phyloP scores from a whole-genome alignment of 2,888 invertebrate species.

The Limnephilus marmoratus region DNA sequence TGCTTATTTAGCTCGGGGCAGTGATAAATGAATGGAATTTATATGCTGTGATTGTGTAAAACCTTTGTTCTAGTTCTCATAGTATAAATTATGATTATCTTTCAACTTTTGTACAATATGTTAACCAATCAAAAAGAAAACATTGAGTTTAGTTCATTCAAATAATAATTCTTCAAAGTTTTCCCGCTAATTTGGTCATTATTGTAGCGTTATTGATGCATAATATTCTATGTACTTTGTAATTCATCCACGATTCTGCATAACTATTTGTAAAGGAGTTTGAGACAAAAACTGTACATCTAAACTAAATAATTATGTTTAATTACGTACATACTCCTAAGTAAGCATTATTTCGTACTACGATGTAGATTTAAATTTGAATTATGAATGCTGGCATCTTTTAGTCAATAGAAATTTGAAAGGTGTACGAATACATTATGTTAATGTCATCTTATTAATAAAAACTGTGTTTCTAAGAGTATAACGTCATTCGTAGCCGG shows the following conservation, averaged over 20 bases:
- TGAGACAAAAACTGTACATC: not conserved
- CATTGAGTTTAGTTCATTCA: not conserved
- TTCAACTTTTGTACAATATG: not conserved
- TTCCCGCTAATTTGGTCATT: not conserved
- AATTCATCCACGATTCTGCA: not conserved
- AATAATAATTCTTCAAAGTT: not conserved
- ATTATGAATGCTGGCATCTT: not conserved
- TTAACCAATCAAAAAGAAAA: not conserved
- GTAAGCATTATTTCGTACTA: not conserved
- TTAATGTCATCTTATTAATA: constrained; percentile 12
- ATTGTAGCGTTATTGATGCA: not conserved
- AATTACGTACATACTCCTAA: not conserved
- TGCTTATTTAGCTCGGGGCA: not conserved
- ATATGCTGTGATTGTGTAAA: not conserved
- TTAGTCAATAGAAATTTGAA: not conserved
- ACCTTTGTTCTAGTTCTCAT: constrained; percentile 2
- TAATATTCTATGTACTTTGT: too few relatives aligned
- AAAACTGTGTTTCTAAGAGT: constrained; percentile 14
- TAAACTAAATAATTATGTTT: not conserved
- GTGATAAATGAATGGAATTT: not conserved
- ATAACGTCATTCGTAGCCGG: not conserved
- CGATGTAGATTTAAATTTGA: not conserved
- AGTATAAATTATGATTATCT: not conserved
- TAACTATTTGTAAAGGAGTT: not conserved
- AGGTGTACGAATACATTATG: constrained; percentile 27